These are phyloP conservation scores for Agonopterix subpropinquella DNA, from an alignment of 2,888 invertebrate species.

Conservation along the genomic window DNA sequence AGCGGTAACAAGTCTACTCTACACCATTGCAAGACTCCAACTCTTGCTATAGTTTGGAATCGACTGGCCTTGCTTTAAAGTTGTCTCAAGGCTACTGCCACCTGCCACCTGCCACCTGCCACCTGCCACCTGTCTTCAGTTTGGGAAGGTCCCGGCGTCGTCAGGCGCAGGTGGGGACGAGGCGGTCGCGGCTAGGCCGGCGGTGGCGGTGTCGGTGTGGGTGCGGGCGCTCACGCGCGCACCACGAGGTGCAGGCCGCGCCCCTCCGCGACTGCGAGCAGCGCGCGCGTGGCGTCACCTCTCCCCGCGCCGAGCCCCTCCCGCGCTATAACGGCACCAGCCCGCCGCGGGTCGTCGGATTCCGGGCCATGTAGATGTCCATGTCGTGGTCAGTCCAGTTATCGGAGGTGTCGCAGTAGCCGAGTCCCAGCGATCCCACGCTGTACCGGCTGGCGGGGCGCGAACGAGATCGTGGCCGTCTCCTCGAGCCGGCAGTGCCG, in stretches of 20 bases:
- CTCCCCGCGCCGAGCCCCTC: constrained; percentile 35
- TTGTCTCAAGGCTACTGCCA: background rate
- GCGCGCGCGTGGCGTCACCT: constrained; percentile 42
- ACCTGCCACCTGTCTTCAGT: background rate
- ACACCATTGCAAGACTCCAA: background rate
- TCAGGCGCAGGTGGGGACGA: constrained; percentile 4
- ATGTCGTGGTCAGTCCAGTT: constrained; percentile 97
- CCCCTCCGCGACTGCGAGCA: constrained; percentile 15
- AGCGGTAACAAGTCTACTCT: constrained; percentile 15
- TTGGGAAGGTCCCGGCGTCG: constrained; percentile 12
- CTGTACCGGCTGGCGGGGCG: constrained; percentile 87
- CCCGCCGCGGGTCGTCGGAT: constrained; percentile 90
- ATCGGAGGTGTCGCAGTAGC: constrained; percentile 92
- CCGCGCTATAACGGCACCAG: constrained; percentile 85
- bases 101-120: background rate
- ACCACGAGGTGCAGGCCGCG: constrained; percentile 3
- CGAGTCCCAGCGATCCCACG: constrained; percentile 88
- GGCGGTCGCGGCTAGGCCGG: constrained; percentile 15
- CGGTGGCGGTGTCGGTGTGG: background rate
- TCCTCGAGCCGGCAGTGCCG: constrained; percentile 77
- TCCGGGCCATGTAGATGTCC: constrained; percentile 96
- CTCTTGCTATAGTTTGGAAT: background rate
- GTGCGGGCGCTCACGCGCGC: constrained; percentile 1
- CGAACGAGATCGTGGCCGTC: constrained; percentile 86
- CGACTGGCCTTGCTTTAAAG: too few species aligned